Evolutionary conservation across 1,140 invertebrate genomes (phyloP), one percentile per base, ranked within the genome.

Genomic region (Hyles vespertilio): DNA sequence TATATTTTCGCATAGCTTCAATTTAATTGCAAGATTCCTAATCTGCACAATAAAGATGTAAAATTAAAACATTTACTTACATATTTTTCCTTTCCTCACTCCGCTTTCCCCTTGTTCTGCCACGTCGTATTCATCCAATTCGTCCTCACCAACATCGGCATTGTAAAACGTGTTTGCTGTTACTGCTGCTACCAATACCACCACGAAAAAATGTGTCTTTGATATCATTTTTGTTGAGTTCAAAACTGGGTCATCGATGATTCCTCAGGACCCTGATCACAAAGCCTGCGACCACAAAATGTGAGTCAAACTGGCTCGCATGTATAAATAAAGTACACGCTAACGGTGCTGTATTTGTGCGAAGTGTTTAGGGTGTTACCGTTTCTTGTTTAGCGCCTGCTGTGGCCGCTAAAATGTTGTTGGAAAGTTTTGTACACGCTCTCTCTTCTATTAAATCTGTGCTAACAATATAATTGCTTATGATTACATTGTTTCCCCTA

Each of bases 341-440:
- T 87, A 85, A 87, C 84, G 84, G 84, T 81, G 40, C 10, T 54
- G 8, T 85, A 66, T 85, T 84, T 87, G 78, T 68, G 65, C 47
- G 74, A 78, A 70, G 32, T 61, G 72, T 84, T 82, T 79, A 65
- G 72, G 65, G 49, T 79, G 73, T 73, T 76, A 83, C 84, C 78
- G 84, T 81, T 83, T 68, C 57, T 57, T 69, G 63, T 53, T 87
- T 87, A 85, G 77, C 81, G 58, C 56, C 47, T 62, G 33, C 55
- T 56, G 65, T 63, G 51, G 57, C 61, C 56, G 54, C 69, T 67
- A 63, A 59, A 70, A 70, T 67, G 55, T 62, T 65, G 60, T 52
- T 61, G 32, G 51, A 51, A 61, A 63, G 61, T 56, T 33, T 22
- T 22, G 22, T 22, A 22, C 22, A 22, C 22, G 22, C 22, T 22